Percentiles rank a stretch among this genome's conserved stretches.
Evolutionary conservation across 2,113 vertebrate genomes (phyloP).

Genomic region (Cepphus grylle): DNA sequence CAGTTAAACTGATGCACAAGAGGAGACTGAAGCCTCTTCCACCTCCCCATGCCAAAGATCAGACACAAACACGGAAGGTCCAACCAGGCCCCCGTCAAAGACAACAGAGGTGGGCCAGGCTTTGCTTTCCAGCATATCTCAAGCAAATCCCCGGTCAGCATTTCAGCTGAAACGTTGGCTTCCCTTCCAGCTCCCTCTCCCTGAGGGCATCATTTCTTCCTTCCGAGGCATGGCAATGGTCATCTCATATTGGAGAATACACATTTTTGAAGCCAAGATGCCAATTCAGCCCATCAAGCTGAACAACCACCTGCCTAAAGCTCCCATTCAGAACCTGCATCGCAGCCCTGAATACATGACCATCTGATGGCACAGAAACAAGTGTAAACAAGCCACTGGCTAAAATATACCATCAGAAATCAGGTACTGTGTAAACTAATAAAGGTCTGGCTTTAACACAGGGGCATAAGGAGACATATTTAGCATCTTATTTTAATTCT

Average conservation of each 20-base stretch:
- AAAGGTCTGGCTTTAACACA: not conserved
- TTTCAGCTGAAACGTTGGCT: not conserved
- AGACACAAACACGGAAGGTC: not conserved
- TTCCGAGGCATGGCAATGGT: not conserved
- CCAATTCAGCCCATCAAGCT: not conserved
- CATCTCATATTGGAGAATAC: not conserved
- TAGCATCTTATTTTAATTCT: not conserved
- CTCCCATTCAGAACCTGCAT: not conserved
- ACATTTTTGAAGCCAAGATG: not conserved
- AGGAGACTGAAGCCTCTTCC: not conserved
- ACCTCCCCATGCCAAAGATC: not conserved
- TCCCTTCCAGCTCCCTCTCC: not conserved
- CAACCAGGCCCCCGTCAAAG: not conserved
- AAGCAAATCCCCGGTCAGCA: accelerated
- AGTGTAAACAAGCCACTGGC: not conserved
- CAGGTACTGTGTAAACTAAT: not conserved
- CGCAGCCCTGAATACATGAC: accelerated
- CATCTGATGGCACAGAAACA: not conserved
- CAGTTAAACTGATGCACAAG: not conserved
- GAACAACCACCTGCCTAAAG: not conserved
- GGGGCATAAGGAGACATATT: not conserved
- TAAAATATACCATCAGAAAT: not conserved
- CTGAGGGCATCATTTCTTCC: not conserved
- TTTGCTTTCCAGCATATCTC: accelerated
- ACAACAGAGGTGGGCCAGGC: not conserved